Base-by-base conservation (phyloP, 2,797 vertebrate genomes). In the Amblyraja radiata region DNA sequence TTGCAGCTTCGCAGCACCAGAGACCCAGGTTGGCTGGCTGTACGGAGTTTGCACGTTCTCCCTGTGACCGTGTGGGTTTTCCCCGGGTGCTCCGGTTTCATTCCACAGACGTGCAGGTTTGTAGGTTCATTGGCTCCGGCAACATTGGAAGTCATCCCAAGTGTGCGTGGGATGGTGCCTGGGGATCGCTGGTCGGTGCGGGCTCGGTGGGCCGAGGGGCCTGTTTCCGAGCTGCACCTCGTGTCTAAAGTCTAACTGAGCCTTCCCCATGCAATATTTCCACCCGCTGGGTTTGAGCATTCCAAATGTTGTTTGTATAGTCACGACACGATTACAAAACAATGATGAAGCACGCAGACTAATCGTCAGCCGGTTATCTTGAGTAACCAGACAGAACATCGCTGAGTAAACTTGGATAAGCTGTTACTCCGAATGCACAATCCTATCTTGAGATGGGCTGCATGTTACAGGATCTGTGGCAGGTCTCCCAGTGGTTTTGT, bases 361-460 rank as follows among this genome's bases (percentile, higher is more conserved):
- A 9, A 13, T 5, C 4, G 8, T n/a, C 4, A 74, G 39, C 23
- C 54, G 11, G 71, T 92, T 92, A 92, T 76, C 71, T 74, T 71
- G 28, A 18, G 2, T 76, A 28, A 28, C 46, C 21, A 14, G 46
- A 16, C 71, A 54, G 39, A 92, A 76, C 13, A 23, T 25, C 2
- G 25, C 71, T 92, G 90, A 92, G 39, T 54, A 91, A 92, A 76
- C n/a, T 92, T 58, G 76, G 71, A 92, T 76, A 54, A 74, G 46
- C 68, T 8, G 39, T 54, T 58, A 14, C 13, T 54, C 73, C 11
- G 13, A 18, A 54, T 14, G 58, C 90, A 58, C 21, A 58, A 5
- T 28, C 39, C 25, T 23, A 39, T 25, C 13, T 28, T 58, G 21
- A 54, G 90, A 92, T 28, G 8, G 71, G 16, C 90, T 36, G 5